Evolutionary conservation across 2,888 invertebrate species (phyloP).

Genomic region (Trachelus stipa): DNA sequence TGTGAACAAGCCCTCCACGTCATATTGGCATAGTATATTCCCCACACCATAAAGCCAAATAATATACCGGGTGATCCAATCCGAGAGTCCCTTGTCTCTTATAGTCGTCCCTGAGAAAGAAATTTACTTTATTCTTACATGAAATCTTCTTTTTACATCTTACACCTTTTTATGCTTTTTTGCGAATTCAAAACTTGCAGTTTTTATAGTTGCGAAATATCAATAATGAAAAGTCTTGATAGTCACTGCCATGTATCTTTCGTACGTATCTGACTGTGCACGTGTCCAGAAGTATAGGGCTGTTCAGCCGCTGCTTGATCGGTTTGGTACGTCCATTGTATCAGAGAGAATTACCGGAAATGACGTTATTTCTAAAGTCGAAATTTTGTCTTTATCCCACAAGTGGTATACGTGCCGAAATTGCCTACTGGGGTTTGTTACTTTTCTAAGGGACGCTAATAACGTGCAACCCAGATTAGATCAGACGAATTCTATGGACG

Average conservation of each 20-base stretch:
- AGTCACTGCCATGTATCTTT: background rate
- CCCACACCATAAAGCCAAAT: constrained; percentile 62
- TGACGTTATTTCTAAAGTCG: background rate
- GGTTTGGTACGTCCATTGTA: background rate
- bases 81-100: background rate
- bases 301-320: background rate
- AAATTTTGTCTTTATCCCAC: background rate
- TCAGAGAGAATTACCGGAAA: background rate
- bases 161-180: background rate
- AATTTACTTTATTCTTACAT: background rate
- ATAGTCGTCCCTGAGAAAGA: background rate
- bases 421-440: background rate
- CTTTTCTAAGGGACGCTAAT: background rate
- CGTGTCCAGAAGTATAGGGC: background rate
- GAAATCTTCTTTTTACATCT: background rate
- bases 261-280: background rate
- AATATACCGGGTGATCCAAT: constrained; percentile 54
- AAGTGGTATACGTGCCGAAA: background rate
- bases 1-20: constrained; percentile 63
- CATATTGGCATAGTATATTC: constrained; percentile 63
- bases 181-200: no score
- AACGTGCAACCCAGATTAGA: background rate
- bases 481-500: background rate
- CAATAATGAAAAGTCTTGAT: background rate
- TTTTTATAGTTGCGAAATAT: no score